phyloP scores from a whole-genome alignment of 2,888 invertebrate species.

The Linnaemya vulpina region DNA sequence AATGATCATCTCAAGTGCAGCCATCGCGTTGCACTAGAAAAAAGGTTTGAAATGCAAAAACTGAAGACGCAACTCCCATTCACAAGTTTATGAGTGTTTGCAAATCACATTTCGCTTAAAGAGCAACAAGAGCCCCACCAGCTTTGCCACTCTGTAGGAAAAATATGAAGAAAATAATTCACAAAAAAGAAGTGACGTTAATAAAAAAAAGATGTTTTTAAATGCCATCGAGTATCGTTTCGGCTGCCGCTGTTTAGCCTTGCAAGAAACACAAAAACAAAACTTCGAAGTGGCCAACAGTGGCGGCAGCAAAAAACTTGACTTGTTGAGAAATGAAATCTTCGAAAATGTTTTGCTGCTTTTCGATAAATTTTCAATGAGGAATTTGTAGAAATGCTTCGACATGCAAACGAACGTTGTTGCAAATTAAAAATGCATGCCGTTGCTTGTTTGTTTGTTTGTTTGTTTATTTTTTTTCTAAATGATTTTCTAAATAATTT shows the following conservation, averaged over 20 bases:
- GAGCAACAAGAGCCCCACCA: not conserved
- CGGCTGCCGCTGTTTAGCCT: slow-evolving; percentile 35
- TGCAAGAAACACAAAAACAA: slow-evolving; percentile 9
- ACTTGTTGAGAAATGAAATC: slow-evolving; percentile 18
- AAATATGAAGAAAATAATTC: not conserved
- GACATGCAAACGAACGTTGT: not conserved
- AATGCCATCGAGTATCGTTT: slow-evolving; percentile 47
- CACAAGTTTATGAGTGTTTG: not conserved
- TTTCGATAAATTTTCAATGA: not conserved
- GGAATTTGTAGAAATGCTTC: not conserved
- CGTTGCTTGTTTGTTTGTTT: not conserved
- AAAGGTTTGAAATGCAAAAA: no score
- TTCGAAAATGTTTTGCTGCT: not conserved
- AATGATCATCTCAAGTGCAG: no score
- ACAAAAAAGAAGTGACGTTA: slow-evolving; percentile 23
- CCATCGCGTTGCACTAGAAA: no score
- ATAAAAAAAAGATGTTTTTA: slow-evolving; percentile 7
- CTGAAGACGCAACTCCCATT: no score
- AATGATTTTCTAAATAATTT: not conserved
- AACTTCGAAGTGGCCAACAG: not conserved
- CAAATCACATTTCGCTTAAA: slow-evolving; percentile 20
- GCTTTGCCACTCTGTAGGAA: slow-evolving; percentile 7
- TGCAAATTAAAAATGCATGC: not conserved
- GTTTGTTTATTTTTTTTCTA: not conserved
- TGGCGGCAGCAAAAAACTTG: slow-evolving; percentile 25